A percentile compares a stretch with the other conserved stretches of the same genome.
Conservation (phyloP, 2,113 vertebrate genomes). For the Triplophysa tibetana region DNA sequence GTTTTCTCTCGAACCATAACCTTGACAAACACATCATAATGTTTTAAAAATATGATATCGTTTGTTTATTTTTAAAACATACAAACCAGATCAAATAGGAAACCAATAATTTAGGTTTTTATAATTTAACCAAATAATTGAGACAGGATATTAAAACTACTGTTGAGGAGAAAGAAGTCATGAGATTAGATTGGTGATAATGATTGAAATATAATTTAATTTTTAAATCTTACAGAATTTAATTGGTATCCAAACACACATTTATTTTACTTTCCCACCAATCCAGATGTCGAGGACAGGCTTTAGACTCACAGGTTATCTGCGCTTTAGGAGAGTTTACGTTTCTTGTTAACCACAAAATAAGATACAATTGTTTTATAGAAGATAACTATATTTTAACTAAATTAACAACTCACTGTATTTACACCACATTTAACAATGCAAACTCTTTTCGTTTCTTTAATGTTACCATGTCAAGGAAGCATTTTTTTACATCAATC, state of each 20-base stretch:
- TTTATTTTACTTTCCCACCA: neutral
- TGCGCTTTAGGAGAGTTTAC: constrained; percentile 42
- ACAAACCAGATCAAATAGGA: too few relatives aligned
- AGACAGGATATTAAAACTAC: too few relatives aligned
- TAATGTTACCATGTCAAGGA: neutral
- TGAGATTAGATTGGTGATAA: too few relatives aligned
- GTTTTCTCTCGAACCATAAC: neutral
- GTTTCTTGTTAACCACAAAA: constrained; percentile 58
- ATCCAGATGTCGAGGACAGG: constrained; percentile 54
- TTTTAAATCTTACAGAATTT: too few relatives aligned
- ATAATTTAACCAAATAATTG: too few relatives aligned
- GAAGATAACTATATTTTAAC: neutral
- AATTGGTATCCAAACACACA: too few relatives aligned
- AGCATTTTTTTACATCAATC: neutral
- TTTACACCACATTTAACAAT: neutral
- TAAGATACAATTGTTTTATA: constrained; percentile 57
- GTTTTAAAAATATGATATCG: too few relatives aligned
- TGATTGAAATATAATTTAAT: too few relatives aligned
- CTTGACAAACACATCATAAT: neutral
- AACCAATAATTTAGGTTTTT: too few relatives aligned
- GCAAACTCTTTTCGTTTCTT: neutral
- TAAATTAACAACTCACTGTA: neutral
- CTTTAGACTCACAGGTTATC: constrained; percentile 67
- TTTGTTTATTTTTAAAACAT: too few relatives aligned
- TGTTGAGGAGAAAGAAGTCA: too few relatives aligned